Conservation (phyloP, 2,113 vertebrate species). For the Xenotilapia caudafasciata region DNA sequence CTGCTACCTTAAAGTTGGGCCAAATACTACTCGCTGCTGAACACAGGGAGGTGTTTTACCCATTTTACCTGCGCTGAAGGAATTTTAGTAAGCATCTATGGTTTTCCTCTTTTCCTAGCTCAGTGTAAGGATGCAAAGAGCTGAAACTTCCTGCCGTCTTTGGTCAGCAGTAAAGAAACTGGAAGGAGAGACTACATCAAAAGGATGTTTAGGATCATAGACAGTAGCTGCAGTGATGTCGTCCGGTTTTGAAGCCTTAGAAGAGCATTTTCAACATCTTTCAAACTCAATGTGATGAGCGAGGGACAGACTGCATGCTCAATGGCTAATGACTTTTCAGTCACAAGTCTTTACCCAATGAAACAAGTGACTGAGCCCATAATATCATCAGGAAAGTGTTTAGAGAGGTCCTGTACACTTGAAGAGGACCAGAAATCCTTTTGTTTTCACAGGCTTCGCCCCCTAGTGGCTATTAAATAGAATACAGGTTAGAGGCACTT, state of each 20-base stretch:
- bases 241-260: rapidly evolving
- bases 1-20: background rate
- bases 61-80: background rate
- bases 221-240: background rate
- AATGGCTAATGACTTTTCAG: background rate
- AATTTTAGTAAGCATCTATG: background rate
- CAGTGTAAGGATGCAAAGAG: background rate
- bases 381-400: background rate
- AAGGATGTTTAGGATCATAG: background rate
- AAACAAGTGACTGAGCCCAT: background rate
- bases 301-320: background rate
- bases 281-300: rapidly evolving
- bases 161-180: background rate
- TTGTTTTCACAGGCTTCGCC: rapidly evolving
- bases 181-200: background rate
- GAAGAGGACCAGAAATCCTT: background rate
- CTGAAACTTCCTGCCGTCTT: background rate
- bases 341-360: background rate
- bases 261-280: background rate
- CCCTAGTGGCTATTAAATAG: background rate
- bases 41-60: background rate
- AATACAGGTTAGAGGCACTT: background rate
- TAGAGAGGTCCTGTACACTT: rapidly evolving
- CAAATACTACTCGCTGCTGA: background rate
- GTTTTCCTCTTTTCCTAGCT: rapidly evolving